Percentiles rank a stretch among this genome's conserved stretches.
Evolutionary conservation across 2,888 invertebrate genomes (phyloP).

Genomic region (Idaea aversata): DNA sequence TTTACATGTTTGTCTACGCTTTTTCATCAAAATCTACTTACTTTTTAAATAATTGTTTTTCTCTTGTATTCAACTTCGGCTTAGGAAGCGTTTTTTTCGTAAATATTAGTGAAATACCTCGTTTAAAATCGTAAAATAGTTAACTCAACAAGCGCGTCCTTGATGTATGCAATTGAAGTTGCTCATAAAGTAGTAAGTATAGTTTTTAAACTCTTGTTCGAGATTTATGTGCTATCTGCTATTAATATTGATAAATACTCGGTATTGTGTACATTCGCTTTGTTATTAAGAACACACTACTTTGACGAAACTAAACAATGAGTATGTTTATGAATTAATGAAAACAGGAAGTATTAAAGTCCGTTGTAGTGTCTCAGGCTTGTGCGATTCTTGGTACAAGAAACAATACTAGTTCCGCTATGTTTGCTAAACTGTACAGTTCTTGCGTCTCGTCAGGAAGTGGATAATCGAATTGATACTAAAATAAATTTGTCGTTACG

Average conservation of each 20-base stretch:
- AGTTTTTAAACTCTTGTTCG: neutral
- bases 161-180: too few relatives aligned
- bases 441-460: conserved; percentile 64
- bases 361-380: conserved; percentile 67
- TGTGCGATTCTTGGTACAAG: conserved; percentile 65
- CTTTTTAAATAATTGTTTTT: too few relatives aligned
- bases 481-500: neutral
- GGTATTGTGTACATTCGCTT: conserved; percentile 11
- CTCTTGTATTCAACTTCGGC: too few relatives aligned
- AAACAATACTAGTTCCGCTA: conserved; percentile 78
- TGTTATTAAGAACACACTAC: conserved; percentile 29
- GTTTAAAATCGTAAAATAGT: neutral
- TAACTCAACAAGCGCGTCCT: neutral
- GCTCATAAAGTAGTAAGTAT: neutral
- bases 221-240: neutral
- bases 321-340: conserved; percentile 71
- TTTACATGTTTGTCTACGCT: too few relatives aligned
- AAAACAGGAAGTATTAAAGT: conserved; percentile 75
- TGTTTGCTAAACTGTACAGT: conserved; percentile 66
- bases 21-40: too few relatives aligned
- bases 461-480: conserved; percentile 37
- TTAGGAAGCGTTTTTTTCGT: too few relatives aligned
- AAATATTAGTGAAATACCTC: too few relatives aligned
- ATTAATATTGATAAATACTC: neutral
- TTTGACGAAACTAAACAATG: conserved; percentile 53